These are phyloP conservation scores for Pristionchus japonicus DNA, from an alignment of 2,888 invertebrate species.

Conservation along the genomic window DNA sequence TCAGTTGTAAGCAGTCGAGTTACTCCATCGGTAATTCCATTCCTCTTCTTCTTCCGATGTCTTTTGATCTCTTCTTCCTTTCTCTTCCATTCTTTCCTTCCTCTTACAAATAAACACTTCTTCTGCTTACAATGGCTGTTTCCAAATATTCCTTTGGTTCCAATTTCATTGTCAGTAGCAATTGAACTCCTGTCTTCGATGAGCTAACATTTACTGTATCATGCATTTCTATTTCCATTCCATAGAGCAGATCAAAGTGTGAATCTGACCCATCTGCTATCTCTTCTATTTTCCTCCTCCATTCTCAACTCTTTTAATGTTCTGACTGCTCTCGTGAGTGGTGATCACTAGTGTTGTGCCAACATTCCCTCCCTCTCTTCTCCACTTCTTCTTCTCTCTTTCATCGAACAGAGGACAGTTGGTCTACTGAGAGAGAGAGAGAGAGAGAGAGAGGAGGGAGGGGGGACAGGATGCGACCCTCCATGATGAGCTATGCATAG, in stretches of 20 bases:
- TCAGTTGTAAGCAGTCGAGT: background rate
- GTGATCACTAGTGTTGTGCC: conserved; percentile 2
- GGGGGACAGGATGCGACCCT: background rate
- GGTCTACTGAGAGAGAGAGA: background rate
- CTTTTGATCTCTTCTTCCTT: background rate
- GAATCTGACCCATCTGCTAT: background rate
- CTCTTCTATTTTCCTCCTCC: too few species aligned
- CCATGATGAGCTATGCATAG: background rate
- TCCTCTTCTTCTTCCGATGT: background rate
- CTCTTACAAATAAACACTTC: background rate
- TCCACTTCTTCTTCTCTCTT: background rate
- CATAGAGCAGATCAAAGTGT: background rate
- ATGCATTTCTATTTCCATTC: background rate
- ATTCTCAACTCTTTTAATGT: conserved; percentile 5
- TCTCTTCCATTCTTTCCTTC: background rate
- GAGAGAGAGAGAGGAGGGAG: background rate
- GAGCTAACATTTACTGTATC: too few species aligned
- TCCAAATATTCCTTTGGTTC: background rate
- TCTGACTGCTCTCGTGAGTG: background rate
- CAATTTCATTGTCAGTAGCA: background rate
- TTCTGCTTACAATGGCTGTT: background rate
- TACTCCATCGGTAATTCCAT: background rate
- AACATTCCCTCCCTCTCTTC: conserved; percentile 20
- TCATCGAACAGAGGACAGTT: background rate
- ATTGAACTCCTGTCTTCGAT: too few species aligned